These are phyloP conservation scores for Bufo gargarizans DNA, from an alignment of 2,113 vertebrate genomes.

Conservation along the genomic window DNA sequence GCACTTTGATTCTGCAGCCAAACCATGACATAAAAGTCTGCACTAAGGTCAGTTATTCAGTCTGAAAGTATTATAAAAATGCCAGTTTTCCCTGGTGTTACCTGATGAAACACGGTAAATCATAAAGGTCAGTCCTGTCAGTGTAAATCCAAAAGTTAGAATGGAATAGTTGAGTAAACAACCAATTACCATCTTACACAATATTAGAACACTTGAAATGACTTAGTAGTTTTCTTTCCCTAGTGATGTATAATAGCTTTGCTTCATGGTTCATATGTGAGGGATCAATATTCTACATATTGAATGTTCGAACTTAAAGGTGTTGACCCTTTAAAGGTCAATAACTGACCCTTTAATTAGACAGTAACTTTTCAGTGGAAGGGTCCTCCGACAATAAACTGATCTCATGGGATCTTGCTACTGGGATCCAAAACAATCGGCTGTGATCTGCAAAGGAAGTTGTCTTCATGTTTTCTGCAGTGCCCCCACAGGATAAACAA, in stretches of 20 bases:
- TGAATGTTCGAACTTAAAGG: too few relatives aligned
- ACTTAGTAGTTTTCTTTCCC: not conserved
- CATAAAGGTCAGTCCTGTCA: not conserved
- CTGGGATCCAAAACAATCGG: too few relatives aligned
- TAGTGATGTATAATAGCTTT: not conserved
- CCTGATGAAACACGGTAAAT: not conserved
- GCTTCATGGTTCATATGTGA: too few relatives aligned
- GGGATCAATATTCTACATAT: too few relatives aligned
- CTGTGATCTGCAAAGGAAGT: too few relatives aligned
- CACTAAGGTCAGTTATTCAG: not conserved
- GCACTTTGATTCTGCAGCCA: not conserved
- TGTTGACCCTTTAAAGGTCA: too few relatives aligned
- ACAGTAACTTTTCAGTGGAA: too few relatives aligned
- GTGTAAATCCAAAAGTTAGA: conserved; percentile 7
- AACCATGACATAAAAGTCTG: not conserved
- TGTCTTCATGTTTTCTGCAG: too few relatives aligned
- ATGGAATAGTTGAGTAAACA: not conserved
- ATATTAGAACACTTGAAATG: not conserved
- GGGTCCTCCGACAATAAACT: too few relatives aligned
- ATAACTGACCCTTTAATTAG: too few relatives aligned
- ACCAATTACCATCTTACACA: not conserved
- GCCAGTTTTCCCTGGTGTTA: not conserved
- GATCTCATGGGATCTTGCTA: too few relatives aligned
- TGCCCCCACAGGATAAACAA: too few relatives aligned
- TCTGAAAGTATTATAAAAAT: not conserved